Base-by-base conservation (phyloP, 2,797 vertebrate species). In the Acipenser ruthenus region DNA sequence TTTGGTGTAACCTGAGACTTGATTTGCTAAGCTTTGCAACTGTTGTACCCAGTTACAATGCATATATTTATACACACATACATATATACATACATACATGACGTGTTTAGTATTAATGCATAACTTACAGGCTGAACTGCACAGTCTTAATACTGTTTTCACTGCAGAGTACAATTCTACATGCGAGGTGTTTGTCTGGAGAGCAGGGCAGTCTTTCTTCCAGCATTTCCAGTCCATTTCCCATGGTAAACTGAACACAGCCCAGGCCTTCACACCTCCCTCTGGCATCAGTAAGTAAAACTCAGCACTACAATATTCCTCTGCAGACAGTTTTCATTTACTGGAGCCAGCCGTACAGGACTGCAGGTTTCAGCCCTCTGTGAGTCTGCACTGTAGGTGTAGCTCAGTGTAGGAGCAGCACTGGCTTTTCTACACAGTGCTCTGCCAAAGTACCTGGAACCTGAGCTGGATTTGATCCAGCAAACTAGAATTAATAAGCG, bases 221-320 rank as follows among this genome's bases (percentile, higher is more conserved):
- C 87, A 89, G 67, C 80, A 80, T 71, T 79, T 86, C 72, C 97
- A 99, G 37, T 90, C 89, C 49, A 86, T 96, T 77, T 78, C 83
- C 68, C 79, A 91, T 68, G 77, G 73, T 2, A 72, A 76, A 64
- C 77, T 93, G 72, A 80, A 79, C 62, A 90, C 85, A 6, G 78
- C 94, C 71, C 89, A 93, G 68, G 72, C 87, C 68, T 97, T 97
- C 73, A 88, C 74, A 6, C 84, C 88, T 73, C 74, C 86, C 37
- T 94, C 95, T 56, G 94, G 92, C 65, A 85, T 91, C 78, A 87
- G 97, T 98, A 87, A 90, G 91, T 71, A 50, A n/a, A 55, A n/a
- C 52, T 37, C 23, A 37, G 23, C 23, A 37, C 23, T 37, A 3
- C 23, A 37, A 37, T 37, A 37, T 2, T 37, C 23, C 23, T 3